Conservation (phyloP, 2,113 vertebrate genomes). For the Lepus americanus region DNA sequence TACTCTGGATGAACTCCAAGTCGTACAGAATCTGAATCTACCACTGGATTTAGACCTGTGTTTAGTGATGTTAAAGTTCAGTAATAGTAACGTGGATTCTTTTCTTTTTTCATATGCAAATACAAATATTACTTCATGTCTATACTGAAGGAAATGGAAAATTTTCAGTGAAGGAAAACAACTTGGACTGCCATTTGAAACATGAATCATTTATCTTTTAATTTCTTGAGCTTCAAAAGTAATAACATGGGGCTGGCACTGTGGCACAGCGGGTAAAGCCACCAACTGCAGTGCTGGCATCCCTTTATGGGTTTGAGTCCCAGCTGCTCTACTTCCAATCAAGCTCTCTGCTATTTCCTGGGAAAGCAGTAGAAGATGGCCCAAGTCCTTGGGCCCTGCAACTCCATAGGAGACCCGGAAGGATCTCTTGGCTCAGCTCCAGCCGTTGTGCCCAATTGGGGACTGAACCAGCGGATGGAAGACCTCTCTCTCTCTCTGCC, state of each 20-base stretch:
- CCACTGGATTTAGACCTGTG: neutral
- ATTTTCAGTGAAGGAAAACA: neutral
- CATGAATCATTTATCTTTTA: neutral
- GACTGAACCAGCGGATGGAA: no score
- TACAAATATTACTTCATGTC: neutral
- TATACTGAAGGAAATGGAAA: neutral
- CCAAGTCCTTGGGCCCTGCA: no score
- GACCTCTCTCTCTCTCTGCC: no score
- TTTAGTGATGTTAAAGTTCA: neutral
- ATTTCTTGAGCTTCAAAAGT: slow-evolving; percentile 57
- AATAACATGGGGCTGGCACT: neutral
- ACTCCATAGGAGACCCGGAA: no score
- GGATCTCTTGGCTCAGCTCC: no score
- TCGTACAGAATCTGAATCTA: neutral
- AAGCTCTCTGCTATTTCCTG: no score
- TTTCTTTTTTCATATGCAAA: neutral
- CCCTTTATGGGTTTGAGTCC: no score
- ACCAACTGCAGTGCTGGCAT: no score
- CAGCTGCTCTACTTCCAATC: no score
- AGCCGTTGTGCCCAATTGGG: no score
- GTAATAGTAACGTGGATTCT: neutral
- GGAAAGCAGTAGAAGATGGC: no score
- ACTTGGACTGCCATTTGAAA: neutral
- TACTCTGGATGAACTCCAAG: neutral
- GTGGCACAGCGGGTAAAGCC: no score